phyloP scores from a whole-genome alignment of 2,113 vertebrate species.

The Tetrax tetrax region DNA sequence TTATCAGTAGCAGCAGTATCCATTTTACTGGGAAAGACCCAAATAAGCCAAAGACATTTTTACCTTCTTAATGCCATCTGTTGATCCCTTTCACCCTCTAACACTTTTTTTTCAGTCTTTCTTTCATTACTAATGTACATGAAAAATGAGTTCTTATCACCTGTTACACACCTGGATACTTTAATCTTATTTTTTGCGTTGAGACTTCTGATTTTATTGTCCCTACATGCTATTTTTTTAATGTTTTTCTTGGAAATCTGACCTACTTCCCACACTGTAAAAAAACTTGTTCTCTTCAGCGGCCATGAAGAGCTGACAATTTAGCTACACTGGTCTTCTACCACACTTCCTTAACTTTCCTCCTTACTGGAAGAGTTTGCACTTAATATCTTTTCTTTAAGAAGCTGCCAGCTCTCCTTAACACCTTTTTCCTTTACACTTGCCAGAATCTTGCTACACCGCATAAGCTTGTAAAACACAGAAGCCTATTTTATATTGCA shows the following conservation, averaged over 20 bases:
- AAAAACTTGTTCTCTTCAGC: neutral
- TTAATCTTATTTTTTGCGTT: neutral
- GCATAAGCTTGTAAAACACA: neutral
- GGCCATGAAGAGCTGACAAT: neutral
- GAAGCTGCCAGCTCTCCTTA: constrained; percentile 63
- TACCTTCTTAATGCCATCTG: neutral
- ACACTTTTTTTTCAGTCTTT: neutral
- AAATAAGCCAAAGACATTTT: neutral
- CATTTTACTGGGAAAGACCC: neutral
- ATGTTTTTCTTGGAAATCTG: neutral
- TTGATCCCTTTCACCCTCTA: neutral
- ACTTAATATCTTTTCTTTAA: constrained; percentile 47
- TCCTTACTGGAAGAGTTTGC: constrained; percentile 32
- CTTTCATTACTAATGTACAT: neutral
- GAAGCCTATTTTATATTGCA: constrained; percentile 13
- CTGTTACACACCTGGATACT: neutral
- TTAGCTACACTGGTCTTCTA: neutral
- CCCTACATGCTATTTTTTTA: neutral
- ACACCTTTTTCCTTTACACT: constrained; percentile 56
- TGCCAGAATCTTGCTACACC: constrained; percentile 38
- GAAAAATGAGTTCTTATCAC: neutral
- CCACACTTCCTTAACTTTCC: neutral
- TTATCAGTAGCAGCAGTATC: neutral
- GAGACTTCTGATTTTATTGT: neutral
- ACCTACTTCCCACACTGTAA: neutral